These are phyloP conservation scores for Ochlodes sylvanus DNA, from an alignment of 2,888 invertebrate species.

Conservation along the genomic window DNA sequence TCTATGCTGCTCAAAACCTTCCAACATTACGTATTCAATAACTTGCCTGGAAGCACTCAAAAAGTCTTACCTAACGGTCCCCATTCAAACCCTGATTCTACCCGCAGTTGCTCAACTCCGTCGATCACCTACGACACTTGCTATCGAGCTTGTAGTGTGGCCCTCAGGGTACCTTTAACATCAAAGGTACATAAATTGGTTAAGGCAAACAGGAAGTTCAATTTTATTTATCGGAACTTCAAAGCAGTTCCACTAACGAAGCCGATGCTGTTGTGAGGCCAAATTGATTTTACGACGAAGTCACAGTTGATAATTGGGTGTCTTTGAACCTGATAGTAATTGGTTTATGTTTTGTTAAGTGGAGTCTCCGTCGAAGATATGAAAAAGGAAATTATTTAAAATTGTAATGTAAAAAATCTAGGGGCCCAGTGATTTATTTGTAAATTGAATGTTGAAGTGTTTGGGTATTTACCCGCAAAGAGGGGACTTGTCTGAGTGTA, in stretches of 20 bases:
- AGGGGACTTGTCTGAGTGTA: no score
- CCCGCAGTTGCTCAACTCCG: no score
- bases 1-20: no score
- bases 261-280: constrained; percentile 16
- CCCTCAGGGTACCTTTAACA: not conserved
- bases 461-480: no score
- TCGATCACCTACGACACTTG: no score
- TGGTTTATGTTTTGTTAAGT: constrained; percentile 20
- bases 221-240: constrained; percentile 32
- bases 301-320: constrained; percentile 32
- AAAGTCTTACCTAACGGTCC: no score
- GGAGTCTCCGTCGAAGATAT: not conserved
- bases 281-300: constrained; percentile 22
- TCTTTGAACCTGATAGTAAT: constrained; percentile 22
- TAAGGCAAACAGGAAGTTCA: constrained; percentile 19
- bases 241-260: constrained; percentile 33
- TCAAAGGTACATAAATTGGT: constrained; percentile 11
- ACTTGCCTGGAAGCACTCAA: no score
- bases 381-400: not conserved
- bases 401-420: not conserved
- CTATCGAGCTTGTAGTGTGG: not conserved
- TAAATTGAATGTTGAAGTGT: no score
- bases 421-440: no score
- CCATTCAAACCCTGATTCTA: no score
- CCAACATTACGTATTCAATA: no score